Evolutionary conservation across 2,797 vertebrate genomes (phyloP).

Genomic region (Novumbra hubbsi): DNA sequence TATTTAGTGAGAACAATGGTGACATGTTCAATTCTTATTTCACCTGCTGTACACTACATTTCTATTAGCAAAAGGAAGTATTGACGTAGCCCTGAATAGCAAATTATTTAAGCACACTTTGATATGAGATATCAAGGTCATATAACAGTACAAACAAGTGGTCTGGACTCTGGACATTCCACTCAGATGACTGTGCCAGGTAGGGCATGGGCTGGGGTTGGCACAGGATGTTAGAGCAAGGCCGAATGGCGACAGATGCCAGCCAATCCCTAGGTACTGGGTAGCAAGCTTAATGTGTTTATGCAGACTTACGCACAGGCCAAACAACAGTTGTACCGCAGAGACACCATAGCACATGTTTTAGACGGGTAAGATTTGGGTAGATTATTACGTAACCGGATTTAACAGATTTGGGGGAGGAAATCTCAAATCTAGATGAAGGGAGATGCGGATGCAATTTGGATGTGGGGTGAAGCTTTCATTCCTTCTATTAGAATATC

Average conservation of each 20-base stretch:
- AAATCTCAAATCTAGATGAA: background rate
- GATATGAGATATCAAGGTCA: background rate
- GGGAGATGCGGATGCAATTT: background rate
- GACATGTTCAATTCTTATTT: no score
- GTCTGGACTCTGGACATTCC: slow-evolving; percentile 23
- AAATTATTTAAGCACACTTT: background rate
- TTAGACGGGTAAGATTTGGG: background rate
- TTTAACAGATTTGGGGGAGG: background rate
- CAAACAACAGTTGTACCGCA: background rate
- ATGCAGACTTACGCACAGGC: background rate
- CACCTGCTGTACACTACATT: no score
- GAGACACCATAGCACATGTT: background rate
- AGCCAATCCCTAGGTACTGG: background rate
- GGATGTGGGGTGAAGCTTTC: background rate
- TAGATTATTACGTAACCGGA: background rate
- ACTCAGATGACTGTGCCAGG: slow-evolving; percentile 13
- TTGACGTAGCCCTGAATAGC: background rate
- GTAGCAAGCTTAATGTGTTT: background rate
- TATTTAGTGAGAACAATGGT: no score
- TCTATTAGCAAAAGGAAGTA: background rate
- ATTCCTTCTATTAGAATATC: background rate
- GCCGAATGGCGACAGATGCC: slow-evolving; percentile 13
- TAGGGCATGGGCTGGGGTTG: slow-evolving; percentile 21
- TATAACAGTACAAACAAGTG: slow-evolving; percentile 12
- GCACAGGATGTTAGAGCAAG: slow-evolving; percentile 1